Evolutionary conservation across 2,113 vertebrate genomes (phyloP).

Genomic region (Toxotes jaculatrix): DNA sequence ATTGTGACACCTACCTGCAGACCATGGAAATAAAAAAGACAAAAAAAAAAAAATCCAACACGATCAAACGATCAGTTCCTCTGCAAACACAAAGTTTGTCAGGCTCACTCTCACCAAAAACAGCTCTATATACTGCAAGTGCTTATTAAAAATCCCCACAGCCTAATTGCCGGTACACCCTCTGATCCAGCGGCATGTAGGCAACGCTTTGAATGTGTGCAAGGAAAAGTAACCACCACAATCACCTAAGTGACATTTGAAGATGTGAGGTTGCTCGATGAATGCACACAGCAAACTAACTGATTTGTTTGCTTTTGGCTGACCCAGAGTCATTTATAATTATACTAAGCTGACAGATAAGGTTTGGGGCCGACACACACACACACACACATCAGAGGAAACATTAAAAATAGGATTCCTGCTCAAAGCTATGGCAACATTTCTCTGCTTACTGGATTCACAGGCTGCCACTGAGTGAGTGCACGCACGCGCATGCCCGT

Average conservation of each 20-base stretch:
- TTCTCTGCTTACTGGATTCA: constrained; percentile 73
- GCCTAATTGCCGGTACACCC: constrained; percentile 29
- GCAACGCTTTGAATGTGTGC: constrained; percentile 41
- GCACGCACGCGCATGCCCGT: not conserved
- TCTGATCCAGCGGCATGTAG: not conserved
- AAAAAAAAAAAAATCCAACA: constrained; percentile 51
- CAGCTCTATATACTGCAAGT: constrained; percentile 35
- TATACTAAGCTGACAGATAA: constrained; percentile 86
- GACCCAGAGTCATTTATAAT: constrained; percentile 72
- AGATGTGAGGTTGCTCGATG: constrained; percentile 56
- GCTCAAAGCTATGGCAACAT: constrained; percentile 85
- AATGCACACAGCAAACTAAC: constrained; percentile 58
- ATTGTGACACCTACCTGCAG: constrained; percentile 99
- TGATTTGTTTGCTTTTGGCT: constrained; percentile 76
- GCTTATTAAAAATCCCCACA: constrained; percentile 47
- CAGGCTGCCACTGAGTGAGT: constrained; percentile 35
- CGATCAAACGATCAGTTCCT: constrained; percentile 73
- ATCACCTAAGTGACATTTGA: constrained; percentile 55
- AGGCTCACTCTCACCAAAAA: not conserved
- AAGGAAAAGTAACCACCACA: constrained; percentile 18
- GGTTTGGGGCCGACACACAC: constrained; percentile 85
- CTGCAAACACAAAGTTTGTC: constrained; percentile 27
- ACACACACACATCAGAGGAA: constrained; percentile 81
- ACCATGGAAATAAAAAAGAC: constrained; percentile 88
- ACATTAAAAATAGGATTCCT: constrained; percentile 89